These are phyloP conservation scores for Andrena hattorfiana DNA, from an alignment of 2,888 invertebrate genomes.

Conservation along the genomic window DNA sequence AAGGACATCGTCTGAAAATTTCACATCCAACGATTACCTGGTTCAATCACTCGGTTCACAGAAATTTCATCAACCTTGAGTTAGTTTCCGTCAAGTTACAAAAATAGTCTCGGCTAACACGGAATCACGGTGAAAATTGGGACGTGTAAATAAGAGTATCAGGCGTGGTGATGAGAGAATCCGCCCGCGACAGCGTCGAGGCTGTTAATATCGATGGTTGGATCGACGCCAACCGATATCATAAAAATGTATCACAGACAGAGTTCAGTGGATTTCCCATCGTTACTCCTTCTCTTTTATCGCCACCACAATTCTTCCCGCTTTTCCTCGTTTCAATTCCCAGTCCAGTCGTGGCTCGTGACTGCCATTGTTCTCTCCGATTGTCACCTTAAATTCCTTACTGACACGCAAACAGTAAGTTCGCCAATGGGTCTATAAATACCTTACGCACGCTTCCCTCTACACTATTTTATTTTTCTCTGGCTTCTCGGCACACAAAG, in stretches of 20 bases:
- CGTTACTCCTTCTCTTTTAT: conserved; percentile 35
- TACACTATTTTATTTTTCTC: too few species aligned
- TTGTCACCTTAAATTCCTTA: not conserved
- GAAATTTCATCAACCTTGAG: not conserved
- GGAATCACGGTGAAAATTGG: conserved; percentile 33
- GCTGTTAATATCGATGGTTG: conserved; percentile 69
- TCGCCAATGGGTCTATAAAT: not conserved
- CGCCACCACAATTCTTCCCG: conserved; percentile 19
- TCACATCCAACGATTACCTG: not conserved
- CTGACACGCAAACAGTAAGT: not conserved
- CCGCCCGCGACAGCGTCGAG: conserved; percentile 61
- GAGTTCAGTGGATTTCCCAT: conserved; percentile 48
- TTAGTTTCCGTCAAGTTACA: not conserved
- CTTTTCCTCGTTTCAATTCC: conserved; percentile 26
- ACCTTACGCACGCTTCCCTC: not conserved
- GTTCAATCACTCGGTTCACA: not conserved
- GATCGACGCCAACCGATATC: conserved; percentile 68
- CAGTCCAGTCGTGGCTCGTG: not conserved
- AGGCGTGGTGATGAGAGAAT: conserved; percentile 56
- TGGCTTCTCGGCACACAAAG: too few species aligned
- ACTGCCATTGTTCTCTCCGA: conserved; percentile 14
- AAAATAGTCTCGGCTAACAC: conserved; percentile 17
- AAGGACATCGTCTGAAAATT: not conserved
- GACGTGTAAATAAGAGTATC: conserved; percentile 44
- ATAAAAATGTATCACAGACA: conserved; percentile 54